These are phyloP conservation scores for Saturnia pavonia DNA, from an alignment of 2,888 invertebrate genomes.

Conservation along the genomic window DNA sequence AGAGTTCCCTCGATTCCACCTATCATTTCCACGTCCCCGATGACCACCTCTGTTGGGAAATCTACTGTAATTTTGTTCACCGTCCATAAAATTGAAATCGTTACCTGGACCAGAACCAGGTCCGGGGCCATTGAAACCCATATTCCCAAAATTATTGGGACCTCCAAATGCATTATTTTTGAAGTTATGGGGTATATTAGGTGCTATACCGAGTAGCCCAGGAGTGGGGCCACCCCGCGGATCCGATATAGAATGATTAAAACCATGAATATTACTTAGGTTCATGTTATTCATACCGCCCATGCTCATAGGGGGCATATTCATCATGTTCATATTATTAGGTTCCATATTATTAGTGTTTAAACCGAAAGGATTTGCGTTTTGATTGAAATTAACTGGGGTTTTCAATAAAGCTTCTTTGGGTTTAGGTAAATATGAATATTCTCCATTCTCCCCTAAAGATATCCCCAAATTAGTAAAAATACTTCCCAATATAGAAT, in stretches of 20 bases:
- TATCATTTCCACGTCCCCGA: slow-evolving; percentile 71
- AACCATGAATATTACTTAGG: slow-evolving; percentile 67
- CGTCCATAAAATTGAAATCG: slow-evolving; percentile 71
- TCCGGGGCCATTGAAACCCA: slow-evolving; percentile 71
- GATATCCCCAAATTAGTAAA: slow-evolving; percentile 83
- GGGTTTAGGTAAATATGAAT: slow-evolving; percentile 72
- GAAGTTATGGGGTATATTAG: slow-evolving; percentile 78
- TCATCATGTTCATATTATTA: slow-evolving; percentile 69
- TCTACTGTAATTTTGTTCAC: slow-evolving; percentile 68
- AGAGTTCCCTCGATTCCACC: slow-evolving; percentile 73
- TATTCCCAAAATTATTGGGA: slow-evolving; percentile 69
- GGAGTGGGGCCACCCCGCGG: slow-evolving; percentile 77
- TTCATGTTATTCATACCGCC: slow-evolving; percentile 68
- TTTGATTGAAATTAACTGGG: slow-evolving; percentile 66
- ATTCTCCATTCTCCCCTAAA: slow-evolving; percentile 82
- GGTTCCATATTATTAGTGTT: slow-evolving; percentile 60
- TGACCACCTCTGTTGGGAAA: slow-evolving; percentile 71
- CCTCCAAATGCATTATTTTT: slow-evolving; percentile 64
- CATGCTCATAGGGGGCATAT: slow-evolving; percentile 71
- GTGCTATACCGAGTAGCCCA: slow-evolving; percentile 82
- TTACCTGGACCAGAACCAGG: slow-evolving; percentile 53
- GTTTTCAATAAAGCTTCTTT: slow-evolving; percentile 75
- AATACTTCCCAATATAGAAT: slow-evolving; percentile 80
- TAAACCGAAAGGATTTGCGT: slow-evolving; percentile 56
- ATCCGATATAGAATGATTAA: slow-evolving; percentile 71